A percentile compares a stretch with the other conserved stretches of the same genome.
Conservation (phyloP, 2,113 vertebrate genomes). For the Hydrochoerus hydrochaeris region DNA sequence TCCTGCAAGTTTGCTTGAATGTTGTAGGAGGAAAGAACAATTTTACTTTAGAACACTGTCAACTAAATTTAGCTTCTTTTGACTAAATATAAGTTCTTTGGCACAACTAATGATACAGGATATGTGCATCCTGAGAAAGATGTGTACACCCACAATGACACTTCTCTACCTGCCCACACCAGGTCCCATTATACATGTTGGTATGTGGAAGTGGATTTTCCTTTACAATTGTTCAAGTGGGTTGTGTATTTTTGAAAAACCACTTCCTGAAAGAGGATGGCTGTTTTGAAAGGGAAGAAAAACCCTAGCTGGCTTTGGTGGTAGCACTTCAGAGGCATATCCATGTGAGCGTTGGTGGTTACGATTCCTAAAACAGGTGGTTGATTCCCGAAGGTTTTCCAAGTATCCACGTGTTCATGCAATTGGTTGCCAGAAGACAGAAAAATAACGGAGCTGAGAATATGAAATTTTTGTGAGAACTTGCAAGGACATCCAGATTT, state of each 20-base stretch:
- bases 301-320: conserved; percentile 42
- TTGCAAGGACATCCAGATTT: not conserved
- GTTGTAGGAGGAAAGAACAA: conserved; percentile 64
- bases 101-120: conserved; percentile 65
- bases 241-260: conserved; percentile 64
- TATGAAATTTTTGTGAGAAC: not conserved
- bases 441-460: conserved; percentile 20
- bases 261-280: conserved; percentile 58
- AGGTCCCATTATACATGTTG: conserved; percentile 30
- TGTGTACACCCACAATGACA: not conserved
- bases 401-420: conserved; percentile 21
- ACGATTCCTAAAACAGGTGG: not conserved
- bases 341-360: not conserved
- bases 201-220: conserved; percentile 42
- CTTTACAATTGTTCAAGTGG: conserved; percentile 49
- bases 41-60: conserved; percentile 62
- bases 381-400: conserved; percentile 35
- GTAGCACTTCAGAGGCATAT: not conserved
- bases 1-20: conserved; percentile 54
- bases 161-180: conserved; percentile 56
- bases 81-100: conserved; percentile 64
- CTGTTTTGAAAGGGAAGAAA: conserved; percentile 54
- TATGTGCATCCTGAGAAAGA: conserved; percentile 64
- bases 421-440: not conserved
- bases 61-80: conserved; percentile 71